These are phyloP conservation scores for Periophthalmodon schlosseri DNA, from an alignment of 2,113 vertebrate species.

Conservation along the genomic window DNA sequence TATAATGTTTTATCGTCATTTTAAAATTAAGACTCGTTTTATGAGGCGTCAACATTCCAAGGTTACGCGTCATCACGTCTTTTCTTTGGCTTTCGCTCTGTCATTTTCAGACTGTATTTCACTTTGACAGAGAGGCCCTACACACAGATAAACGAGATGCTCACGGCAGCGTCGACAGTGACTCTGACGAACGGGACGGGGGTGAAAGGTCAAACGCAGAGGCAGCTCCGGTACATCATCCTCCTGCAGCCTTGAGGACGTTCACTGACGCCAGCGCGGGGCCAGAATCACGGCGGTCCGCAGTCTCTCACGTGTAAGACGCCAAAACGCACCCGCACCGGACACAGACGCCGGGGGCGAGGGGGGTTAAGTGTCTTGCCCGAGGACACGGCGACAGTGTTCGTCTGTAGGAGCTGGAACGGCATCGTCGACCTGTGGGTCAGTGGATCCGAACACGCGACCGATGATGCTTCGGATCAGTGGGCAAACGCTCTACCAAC, in stretches of 20 bases:
- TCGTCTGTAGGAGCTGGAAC: no score
- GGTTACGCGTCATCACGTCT: not conserved
- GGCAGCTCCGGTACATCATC: constrained; percentile 29
- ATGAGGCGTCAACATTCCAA: not conserved
- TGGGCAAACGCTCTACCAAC: no score
- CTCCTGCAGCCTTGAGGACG: constrained; percentile 26
- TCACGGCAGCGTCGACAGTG: constrained; percentile 3
- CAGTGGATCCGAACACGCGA: no score
- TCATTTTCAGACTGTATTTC: constrained; percentile 68
- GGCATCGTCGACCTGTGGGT: no score
- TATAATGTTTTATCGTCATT: not conserved
- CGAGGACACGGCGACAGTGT: no score
- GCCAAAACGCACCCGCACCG: no score
- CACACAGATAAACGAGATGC: not conserved
- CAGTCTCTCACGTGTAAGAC: not conserved
- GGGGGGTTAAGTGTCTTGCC: no score
- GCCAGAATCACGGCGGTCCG: not conserved
- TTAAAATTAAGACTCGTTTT: constrained; percentile 54
- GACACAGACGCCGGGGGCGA: no score
- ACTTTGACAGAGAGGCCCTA: constrained; percentile 5
- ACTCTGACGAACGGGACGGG: constrained; percentile 22
- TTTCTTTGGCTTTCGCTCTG: not conserved
- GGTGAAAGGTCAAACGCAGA: constrained; percentile 22
- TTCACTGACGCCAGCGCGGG: not conserved
- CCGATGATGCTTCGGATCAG: no score